These are phyloP conservation scores for Pandemis heparana DNA, from an alignment of 2,888 invertebrate genomes.

Conservation along the genomic window DNA sequence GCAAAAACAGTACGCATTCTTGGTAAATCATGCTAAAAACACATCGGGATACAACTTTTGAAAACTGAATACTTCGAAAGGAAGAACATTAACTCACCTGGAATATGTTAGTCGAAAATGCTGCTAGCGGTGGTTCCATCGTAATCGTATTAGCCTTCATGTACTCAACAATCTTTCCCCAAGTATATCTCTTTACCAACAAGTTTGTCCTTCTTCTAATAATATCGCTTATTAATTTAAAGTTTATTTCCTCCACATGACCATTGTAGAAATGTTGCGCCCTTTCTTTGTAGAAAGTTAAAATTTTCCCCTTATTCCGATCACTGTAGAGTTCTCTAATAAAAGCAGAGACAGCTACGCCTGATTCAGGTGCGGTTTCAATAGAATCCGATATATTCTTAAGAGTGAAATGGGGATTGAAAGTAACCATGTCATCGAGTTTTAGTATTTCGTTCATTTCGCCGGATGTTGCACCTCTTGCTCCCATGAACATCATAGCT, in stretches of 20 bases:
- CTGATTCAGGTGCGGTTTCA: constrained; percentile 88
- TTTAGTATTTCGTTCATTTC: constrained; percentile 95
- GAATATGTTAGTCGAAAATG: constrained; percentile 93
- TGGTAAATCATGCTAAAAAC: too few species aligned
- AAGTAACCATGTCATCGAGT: constrained; percentile 95
- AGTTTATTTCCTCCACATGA: constrained; percentile 94
- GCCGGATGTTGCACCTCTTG: constrained; percentile 94
- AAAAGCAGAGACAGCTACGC: constrained; percentile 92
- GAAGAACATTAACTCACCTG: constrained; percentile 78
- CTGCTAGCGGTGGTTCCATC: constrained; percentile 91
- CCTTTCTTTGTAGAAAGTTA: constrained; percentile 95
- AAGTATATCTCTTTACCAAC: constrained; percentile 91
- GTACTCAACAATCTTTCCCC: constrained; percentile 91
- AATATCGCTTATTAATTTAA: constrained; percentile 92
- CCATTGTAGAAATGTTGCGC: constrained; percentile 95
- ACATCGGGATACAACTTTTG: neutral
- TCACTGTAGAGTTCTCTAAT: constrained; percentile 94
- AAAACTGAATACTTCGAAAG: neutral
- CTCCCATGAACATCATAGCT: constrained; percentile 96
- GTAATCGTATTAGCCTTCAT: constrained; percentile 90
- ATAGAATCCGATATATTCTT: constrained; percentile 94
- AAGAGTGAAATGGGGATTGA: constrained; percentile 95
- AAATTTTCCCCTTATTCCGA: constrained; percentile 90
- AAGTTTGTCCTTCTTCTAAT: constrained; percentile 93
- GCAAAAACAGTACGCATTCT: too few species aligned